A percentile compares a stretch with the other conserved stretches of the same genome.
These are phyloP conservation scores for Lepus americanus DNA, from an alignment of 2,113 vertebrate genomes.

Conservation along the genomic window DNA sequence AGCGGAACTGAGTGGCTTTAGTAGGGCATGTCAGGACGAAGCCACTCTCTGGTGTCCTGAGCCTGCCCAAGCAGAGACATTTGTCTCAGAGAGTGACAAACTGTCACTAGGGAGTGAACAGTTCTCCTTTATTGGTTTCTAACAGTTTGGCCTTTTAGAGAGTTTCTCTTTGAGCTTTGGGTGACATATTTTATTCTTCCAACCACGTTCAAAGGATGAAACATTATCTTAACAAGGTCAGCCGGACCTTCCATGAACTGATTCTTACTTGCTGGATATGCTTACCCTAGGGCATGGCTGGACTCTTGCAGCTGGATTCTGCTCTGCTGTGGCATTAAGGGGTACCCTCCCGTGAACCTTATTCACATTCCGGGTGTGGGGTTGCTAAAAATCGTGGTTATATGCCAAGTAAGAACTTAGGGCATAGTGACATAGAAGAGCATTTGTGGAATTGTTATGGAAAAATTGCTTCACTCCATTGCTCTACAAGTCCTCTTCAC, in stretches of 20 bases:
- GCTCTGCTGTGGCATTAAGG: background rate
- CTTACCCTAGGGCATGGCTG: background rate
- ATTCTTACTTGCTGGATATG: background rate
- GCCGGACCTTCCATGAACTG: background rate
- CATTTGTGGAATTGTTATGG: constrained; percentile 30
- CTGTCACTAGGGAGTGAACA: constrained; percentile 68
- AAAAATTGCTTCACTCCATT: constrained; percentile 39
- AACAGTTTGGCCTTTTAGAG: constrained; percentile 70
- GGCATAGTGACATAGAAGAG: background rate
- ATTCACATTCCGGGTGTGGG: background rate
- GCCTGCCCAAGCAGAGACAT: constrained; percentile 51
- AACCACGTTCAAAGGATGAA: constrained; percentile 43
- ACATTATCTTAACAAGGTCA: constrained; percentile 71
- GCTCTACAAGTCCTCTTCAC: constrained; percentile 9
- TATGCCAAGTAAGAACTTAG: background rate
- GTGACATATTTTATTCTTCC: constrained; percentile 74
- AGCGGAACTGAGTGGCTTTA: constrained; percentile 2
- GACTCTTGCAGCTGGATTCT: background rate
- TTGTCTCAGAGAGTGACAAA: constrained; percentile 74
- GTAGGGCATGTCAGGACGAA: constrained; percentile 57
- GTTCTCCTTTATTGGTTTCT: constrained; percentile 73
- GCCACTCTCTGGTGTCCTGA: constrained; percentile 51
- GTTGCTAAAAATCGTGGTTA: background rate
- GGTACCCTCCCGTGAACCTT: rapidly evolving
- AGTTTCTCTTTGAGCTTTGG: constrained; percentile 69